These are phyloP conservation scores for Fulica atra DNA, from an alignment of 2,113 vertebrate species.

Conservation along the genomic window DNA sequence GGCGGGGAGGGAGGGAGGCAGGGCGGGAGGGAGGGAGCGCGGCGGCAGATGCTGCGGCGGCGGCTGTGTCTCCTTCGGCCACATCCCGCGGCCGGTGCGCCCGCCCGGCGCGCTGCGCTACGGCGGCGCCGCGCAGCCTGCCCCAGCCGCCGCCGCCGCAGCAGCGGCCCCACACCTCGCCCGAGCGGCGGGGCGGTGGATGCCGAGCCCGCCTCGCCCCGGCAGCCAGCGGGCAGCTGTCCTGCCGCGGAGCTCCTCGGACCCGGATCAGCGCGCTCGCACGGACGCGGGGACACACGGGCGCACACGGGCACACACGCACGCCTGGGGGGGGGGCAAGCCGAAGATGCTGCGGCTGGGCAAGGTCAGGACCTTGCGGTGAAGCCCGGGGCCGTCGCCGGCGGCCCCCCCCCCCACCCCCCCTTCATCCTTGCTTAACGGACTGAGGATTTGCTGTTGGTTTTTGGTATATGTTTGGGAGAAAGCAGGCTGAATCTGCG, in stretches of 20 bases:
- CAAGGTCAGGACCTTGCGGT: conserved; percentile 79
- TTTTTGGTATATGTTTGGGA: conserved; percentile 68
- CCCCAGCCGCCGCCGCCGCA: not conserved
- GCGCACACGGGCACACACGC: not conserved
- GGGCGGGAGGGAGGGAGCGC: not conserved
- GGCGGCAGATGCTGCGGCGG: conserved; percentile 37
- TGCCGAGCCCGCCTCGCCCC: conserved; percentile 5
- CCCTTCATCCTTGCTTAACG: not conserved
- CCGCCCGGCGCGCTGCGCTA: conserved; percentile 6
- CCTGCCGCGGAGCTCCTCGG: not conserved
- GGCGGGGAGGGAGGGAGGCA: not conserved
- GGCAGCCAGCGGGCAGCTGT: not conserved
- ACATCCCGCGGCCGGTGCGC: conserved; percentile 40
- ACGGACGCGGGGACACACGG: not conserved
- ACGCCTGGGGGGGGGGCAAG: conserved; percentile 20
- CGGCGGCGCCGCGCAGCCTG: not conserved
- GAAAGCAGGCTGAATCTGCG: conserved; percentile 66
- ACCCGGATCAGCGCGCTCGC: not conserved
- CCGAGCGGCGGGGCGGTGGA: not conserved
- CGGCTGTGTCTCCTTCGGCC: conserved; percentile 8
- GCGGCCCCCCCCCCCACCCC: not conserved
- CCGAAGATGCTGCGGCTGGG: conserved; percentile 52
- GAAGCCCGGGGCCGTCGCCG: conserved; percentile 63
- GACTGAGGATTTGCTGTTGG: conserved; percentile 63
- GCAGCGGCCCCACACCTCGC: not conserved